phyloP scores from a whole-genome alignment of 2,888 invertebrate genomes.

The Actias luna region DNA sequence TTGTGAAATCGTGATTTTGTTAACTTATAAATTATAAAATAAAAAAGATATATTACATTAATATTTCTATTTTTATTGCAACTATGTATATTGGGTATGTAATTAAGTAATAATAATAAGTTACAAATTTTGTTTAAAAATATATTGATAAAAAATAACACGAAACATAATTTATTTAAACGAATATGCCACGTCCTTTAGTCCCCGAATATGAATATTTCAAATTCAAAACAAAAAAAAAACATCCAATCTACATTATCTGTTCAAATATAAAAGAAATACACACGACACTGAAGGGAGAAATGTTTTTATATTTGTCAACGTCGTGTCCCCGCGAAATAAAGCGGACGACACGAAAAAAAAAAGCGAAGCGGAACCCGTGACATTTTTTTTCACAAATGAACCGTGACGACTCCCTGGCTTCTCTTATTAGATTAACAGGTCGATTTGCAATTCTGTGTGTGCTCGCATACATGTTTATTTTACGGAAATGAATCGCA shows the following conservation, averaged over 20 bases:
- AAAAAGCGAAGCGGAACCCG: conserved; percentile 43
- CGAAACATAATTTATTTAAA: conserved; percentile 3
- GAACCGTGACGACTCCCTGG: conserved; percentile 69
- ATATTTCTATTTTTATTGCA: no score
- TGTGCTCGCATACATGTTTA: conserved; percentile 75
- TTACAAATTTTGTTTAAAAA: no score
- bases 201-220: conserved; percentile 19
- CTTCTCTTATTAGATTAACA: conserved; percentile 80
- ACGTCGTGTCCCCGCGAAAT: conserved; percentile 67
- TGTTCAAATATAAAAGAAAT: conserved; percentile 67
- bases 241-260: conserved; percentile 70
- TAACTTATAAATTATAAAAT: no score
- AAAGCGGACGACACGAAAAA: conserved; percentile 46
- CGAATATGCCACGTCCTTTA: neutral
- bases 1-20: no score
- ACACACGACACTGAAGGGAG: conserved; percentile 58
- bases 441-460: conserved; percentile 80
- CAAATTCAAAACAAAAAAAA: conserved; percentile 47
- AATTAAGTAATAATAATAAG: no score
- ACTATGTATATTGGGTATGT: no score
- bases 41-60: no score
- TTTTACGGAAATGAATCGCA: conserved; percentile 80
- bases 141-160: conserved; percentile 2
- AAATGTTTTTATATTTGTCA: conserved; percentile 79
- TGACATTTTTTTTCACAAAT: conserved; percentile 77